Evolutionary conservation across 2,797 vertebrate species (phyloP).

Genomic region (Catostomus latipinnis): DNA sequence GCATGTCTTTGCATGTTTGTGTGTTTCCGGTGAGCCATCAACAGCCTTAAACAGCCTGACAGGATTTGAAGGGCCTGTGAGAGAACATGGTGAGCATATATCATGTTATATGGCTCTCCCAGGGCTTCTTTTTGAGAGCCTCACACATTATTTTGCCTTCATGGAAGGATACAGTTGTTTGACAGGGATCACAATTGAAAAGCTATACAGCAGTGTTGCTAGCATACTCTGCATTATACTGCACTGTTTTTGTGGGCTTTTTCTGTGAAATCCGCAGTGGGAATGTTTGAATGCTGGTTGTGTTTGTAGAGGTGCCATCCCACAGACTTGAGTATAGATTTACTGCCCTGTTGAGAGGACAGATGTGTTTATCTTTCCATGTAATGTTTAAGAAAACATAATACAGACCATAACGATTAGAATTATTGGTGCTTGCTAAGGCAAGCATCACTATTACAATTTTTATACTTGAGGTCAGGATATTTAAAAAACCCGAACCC

Average conservation of each 20-base stretch:
- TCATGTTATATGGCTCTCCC: slow-evolving; percentile 34
- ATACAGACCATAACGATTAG: background rate
- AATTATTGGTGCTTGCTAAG: background rate
- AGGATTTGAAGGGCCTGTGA: slow-evolving; percentile 21
- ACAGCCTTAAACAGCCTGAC: slow-evolving; percentile 38
- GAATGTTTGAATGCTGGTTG: slow-evolving; percentile 26
- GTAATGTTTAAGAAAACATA: slow-evolving; percentile 17
- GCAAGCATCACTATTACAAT: background rate
- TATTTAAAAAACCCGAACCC: too few species aligned
- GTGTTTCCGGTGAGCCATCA: slow-evolving; percentile 22
- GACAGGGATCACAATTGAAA: slow-evolving; percentile 49
- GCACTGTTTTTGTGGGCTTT: slow-evolving; percentile 13
- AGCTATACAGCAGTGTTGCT: slow-evolving; percentile 27
- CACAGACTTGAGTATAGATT: slow-evolving; percentile 16
- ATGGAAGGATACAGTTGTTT: slow-evolving; percentile 41
- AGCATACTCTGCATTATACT: slow-evolving; percentile 3
- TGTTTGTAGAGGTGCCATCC: slow-evolving; percentile 37
- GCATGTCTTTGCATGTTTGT: background rate
- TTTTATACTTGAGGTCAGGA: too few species aligned
- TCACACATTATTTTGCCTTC: slow-evolving; percentile 20
- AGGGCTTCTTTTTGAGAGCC: slow-evolving; percentile 14
- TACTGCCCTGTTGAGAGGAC: slow-evolving; percentile 8
- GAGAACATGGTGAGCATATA: slow-evolving; percentile 22
- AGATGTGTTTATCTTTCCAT: slow-evolving; percentile 34
- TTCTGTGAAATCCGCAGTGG: slow-evolving; percentile 16